Conservation (phyloP, 2,113 vertebrate species). For the Mugil cephalus region DNA sequence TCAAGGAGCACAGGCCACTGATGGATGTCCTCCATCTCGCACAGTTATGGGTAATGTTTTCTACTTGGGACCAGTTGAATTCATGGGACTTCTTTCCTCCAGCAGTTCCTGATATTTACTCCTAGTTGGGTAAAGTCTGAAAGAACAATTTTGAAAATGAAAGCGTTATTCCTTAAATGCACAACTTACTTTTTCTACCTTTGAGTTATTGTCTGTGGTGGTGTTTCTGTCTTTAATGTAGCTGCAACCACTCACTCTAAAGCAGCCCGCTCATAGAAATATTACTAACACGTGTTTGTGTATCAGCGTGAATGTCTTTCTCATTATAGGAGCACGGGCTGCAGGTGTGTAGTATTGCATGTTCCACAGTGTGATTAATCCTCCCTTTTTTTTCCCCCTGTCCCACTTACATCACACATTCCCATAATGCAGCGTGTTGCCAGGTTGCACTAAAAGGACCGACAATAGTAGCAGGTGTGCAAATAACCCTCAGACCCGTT, state of each 20-base stretch:
- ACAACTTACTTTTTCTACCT: slow-evolving; percentile 21
- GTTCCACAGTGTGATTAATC: slow-evolving; percentile 67
- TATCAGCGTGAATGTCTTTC: slow-evolving; percentile 47
- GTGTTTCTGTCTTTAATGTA: slow-evolving; percentile 19
- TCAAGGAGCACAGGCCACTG: slow-evolving; percentile 37
- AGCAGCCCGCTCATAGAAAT: slow-evolving; percentile 27
- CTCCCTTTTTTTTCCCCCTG: slow-evolving; percentile 57
- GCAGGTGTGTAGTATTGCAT: slow-evolving; percentile 68
- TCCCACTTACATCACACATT: slow-evolving; percentile 59
- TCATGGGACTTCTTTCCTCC: slow-evolving; percentile 7
- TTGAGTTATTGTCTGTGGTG: neutral
- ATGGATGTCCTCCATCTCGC: slow-evolving; percentile 42
- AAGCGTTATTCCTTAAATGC: slow-evolving; percentile 4
- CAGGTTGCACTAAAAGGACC: slow-evolving; percentile 75
- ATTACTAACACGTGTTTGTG: slow-evolving; percentile 28
- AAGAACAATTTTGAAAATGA: neutral
- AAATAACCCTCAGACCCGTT: slow-evolving; percentile 79
- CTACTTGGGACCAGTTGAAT: slow-evolving; percentile 22
- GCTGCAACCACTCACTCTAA: slow-evolving; percentile 17
- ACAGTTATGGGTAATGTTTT: slow-evolving; percentile 42
- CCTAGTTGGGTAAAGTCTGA: neutral
- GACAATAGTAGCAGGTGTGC: slow-evolving; percentile 86
- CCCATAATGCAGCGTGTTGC: slow-evolving; percentile 81
- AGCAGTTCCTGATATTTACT: slow-evolving; percentile 21
- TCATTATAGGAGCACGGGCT: slow-evolving; percentile 57